Base-by-base conservation (phyloP, 2,888 invertebrate genomes). In the Xanthia togata region DNA sequence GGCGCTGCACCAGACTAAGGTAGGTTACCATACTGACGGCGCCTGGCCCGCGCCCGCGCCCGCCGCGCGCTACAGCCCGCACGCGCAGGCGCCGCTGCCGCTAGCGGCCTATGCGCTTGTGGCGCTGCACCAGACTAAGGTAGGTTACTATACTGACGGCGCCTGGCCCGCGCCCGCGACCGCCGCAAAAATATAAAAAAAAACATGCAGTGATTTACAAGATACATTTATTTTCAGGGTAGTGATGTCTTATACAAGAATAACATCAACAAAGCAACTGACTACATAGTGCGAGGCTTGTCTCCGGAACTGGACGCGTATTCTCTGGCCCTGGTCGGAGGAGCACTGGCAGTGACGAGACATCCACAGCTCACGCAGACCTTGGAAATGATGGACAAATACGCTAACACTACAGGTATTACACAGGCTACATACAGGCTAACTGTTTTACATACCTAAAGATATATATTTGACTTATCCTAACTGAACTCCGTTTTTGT, bases 271-370 rank as follows among this genome's bases (percentile, higher is more conserved):
- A 98, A 98, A 91, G 98, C 98, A 0, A 94, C 98, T 31, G 98
- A 98, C 89, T 99, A 97, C 93, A 95, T 99, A 41, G 97, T 97
- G 0, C 95, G 97, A 64, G 97, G 97, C 73, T 93, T 98, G 76
- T 97, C 97, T 2, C 97, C 97, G 17, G 93, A 97, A 3, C 95
- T 97, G 26, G 97, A 97, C 88, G 97, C 98, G 6, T 99, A 99
- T 93, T 97, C 98, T 0, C 94, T 99, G 72, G 97, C 99, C 0
- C 96, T 99, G 59, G 97, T 98, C 44, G 97, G 98, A 2, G 98
- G 98, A 89, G 98, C 98, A 0, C 94, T 99, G 0, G 98, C 98
- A 76, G 93, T 98, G 70, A 98, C 98, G 0, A 97, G 98, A 67
- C 98, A 98, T 92, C 97, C 98, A 0, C 97, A 97, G 41, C 97